Conservation (phyloP, 2,797 vertebrate species). For the Myripristis jacobus region DNA sequence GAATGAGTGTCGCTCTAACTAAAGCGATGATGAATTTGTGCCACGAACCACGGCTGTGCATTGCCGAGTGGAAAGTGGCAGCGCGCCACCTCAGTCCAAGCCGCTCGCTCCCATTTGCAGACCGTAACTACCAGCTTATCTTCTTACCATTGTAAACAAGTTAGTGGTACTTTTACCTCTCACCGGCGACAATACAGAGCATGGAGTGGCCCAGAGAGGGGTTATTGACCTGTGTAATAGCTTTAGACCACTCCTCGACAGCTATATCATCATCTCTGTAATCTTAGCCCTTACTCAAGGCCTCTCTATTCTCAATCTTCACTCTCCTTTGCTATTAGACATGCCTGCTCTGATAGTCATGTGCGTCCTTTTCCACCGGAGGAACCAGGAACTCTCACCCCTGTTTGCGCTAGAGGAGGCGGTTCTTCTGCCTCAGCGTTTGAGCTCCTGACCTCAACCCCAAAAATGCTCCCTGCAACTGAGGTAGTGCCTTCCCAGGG, state of each 20-base stretch:
- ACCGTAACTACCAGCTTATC: neutral
- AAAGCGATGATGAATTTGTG: constrained; percentile 17
- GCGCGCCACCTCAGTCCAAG: neutral
- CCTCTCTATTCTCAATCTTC: no score
- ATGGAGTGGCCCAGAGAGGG: neutral
- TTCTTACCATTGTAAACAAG: constrained; percentile 1
- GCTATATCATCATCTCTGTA: constrained; percentile 3
- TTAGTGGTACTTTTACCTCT: constrained; percentile 14
- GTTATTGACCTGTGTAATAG: constrained; percentile 39
- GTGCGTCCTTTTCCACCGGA: no score
- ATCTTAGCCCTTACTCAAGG: no score
- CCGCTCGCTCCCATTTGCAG: constrained; percentile 6
- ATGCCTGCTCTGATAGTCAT: no score
- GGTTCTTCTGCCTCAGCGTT: no score
- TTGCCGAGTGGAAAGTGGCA: constrained; percentile 16
- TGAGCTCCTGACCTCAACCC: no score
- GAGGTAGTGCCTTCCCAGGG: no score
- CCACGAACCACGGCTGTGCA: constrained; percentile 22
- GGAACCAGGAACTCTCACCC: no score
- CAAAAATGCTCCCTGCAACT: no score
- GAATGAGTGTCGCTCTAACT: constrained; percentile 9
- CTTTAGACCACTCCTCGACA: neutral
- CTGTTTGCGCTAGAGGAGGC: no score
- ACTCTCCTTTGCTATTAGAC: no score
- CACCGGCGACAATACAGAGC: constrained; percentile 5